A percentile compares a stretch with the other conserved stretches of the same genome.
Conservation (phyloP, 1,140 invertebrate genomes). For the Solen grandis region DNA sequence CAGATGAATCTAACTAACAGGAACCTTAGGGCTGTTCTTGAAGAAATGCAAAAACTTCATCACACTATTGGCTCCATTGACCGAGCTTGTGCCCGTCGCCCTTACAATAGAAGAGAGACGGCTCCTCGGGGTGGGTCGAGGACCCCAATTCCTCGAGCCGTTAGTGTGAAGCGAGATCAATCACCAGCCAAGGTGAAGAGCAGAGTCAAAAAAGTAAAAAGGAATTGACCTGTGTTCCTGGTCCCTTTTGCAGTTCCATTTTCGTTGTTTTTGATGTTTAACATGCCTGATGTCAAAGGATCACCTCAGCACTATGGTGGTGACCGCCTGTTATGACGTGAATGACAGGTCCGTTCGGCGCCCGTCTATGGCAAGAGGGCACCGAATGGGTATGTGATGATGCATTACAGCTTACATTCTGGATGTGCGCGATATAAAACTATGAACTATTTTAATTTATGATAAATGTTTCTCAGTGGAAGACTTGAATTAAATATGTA, state of each 20-base stretch:
- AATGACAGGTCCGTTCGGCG: neutral
- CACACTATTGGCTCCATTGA: neutral
- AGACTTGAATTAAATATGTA: too few relatives aligned
- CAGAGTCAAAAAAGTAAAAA: slow-evolving; percentile 1
- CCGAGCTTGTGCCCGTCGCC: neutral
- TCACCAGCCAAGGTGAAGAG: neutral
- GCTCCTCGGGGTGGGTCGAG: neutral
- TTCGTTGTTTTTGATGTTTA: too few relatives aligned
- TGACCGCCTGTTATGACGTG: neutral
- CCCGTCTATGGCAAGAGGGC: slow-evolving; percentile 12
- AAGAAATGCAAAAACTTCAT: too few relatives aligned
- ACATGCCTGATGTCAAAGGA: too few relatives aligned
- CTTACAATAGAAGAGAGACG: neutral
- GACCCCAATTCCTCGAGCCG: neutral
- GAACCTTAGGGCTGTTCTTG: too few relatives aligned
- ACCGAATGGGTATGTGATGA: neutral
- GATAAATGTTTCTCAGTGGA: too few relatives aligned
- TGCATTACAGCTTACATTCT: too few relatives aligned
- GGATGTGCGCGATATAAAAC: too few relatives aligned
- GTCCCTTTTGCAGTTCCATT: too few relatives aligned
- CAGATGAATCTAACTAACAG: neutral
- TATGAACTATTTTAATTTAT: too few relatives aligned
- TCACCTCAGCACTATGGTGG: too few relatives aligned
- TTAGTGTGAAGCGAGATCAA: neutral
- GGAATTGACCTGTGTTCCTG: neutral